These are phyloP conservation scores for Meta bourneti DNA, from an alignment of 2,888 invertebrate genomes.

Conservation along the genomic window DNA sequence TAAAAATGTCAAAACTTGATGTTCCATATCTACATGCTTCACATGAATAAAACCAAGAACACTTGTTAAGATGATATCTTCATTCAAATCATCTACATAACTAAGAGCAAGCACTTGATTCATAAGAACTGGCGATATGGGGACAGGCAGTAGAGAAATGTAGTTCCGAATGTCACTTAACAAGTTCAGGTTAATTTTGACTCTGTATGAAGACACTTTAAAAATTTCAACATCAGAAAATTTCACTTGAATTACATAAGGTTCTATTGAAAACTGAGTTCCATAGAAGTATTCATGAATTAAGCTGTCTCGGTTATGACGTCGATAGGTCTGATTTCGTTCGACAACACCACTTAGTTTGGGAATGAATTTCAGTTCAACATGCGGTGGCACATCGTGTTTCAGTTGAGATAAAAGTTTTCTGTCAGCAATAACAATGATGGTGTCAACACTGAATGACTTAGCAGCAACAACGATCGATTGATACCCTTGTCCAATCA, in stretches of 20 bases:
- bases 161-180: constrained; percentile 83
- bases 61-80: constrained; percentile 92
- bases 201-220: constrained; percentile 81
- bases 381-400: constrained; percentile 94
- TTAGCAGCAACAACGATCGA: constrained; percentile 92
- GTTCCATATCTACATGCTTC: constrained; percentile 91
- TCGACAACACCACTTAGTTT: constrained; percentile 84
- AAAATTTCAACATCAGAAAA: constrained; percentile 93
- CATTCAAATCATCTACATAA: constrained; percentile 85
- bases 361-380: constrained; percentile 93
- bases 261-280: constrained; percentile 88
- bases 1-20: constrained; percentile 92
- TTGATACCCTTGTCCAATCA: constrained; percentile 91
- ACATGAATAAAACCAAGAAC: constrained; percentile 95
- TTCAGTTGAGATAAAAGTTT: constrained; percentile 95
- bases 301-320: constrained; percentile 88
- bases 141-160: constrained; percentile 91
- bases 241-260: constrained; percentile 96
- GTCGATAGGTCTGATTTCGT: constrained; percentile 86
- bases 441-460: constrained; percentile 87
- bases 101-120: constrained; percentile 53
- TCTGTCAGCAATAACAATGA: constrained; percentile 97
- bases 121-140: constrained; percentile 83
- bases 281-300: constrained; percentile 98
- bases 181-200: background rate